A percentile compares a stretch with the other conserved stretches of the same genome.
These are phyloP conservation scores for Scaptodrosophila latifasciaeformis DNA, from an alignment of 2,888 invertebrate species.

Conservation along the genomic window DNA sequence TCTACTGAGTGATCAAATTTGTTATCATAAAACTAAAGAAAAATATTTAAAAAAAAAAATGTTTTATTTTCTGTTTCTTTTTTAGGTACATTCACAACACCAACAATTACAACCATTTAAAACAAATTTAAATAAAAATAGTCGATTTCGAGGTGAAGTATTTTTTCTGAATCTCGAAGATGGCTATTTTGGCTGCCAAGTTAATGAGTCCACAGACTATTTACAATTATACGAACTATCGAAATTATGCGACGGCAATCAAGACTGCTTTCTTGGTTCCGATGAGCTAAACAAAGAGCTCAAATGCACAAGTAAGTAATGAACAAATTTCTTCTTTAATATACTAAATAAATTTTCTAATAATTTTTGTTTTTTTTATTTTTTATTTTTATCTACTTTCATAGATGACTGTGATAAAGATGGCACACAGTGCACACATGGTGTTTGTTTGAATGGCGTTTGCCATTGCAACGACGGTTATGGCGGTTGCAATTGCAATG, in stretches of 20 bases:
- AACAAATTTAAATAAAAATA: conserved; percentile 71
- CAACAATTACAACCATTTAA: conserved; percentile 79
- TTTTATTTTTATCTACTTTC: conserved; percentile 3
- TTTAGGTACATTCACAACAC: conserved; percentile 79
- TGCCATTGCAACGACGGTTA: conserved; percentile 97
- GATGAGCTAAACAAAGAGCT: conserved; percentile 92
- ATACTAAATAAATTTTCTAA: background rate
- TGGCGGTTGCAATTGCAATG: conserved; percentile 95
- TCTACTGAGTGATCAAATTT: too few relatives aligned
- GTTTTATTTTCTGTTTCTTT: conserved; percentile 24
- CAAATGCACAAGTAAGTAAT: conserved; percentile 91
- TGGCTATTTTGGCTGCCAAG: conserved; percentile 98
- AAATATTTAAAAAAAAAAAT: conserved; percentile 23
- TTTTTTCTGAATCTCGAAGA: conserved; percentile 98
- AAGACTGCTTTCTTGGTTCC: conserved; percentile 93
- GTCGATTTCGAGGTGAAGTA: conserved; percentile 89
- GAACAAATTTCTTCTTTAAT: background rate
- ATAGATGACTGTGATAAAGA: conserved; percentile 94
- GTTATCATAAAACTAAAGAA: background rate
- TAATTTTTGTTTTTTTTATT: conserved; percentile 1
- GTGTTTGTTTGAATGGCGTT: conserved; percentile 93
- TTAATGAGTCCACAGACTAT: conserved; percentile 96
- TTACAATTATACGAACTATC: conserved; percentile 96
- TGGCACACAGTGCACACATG: conserved; percentile 92
- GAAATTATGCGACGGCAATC: conserved; percentile 92